Evolutionary conservation across 2,797 vertebrate genomes (phyloP), one percentile per base, ranked within the genome.

Genomic region (Heterohyrax brucei): DNA sequence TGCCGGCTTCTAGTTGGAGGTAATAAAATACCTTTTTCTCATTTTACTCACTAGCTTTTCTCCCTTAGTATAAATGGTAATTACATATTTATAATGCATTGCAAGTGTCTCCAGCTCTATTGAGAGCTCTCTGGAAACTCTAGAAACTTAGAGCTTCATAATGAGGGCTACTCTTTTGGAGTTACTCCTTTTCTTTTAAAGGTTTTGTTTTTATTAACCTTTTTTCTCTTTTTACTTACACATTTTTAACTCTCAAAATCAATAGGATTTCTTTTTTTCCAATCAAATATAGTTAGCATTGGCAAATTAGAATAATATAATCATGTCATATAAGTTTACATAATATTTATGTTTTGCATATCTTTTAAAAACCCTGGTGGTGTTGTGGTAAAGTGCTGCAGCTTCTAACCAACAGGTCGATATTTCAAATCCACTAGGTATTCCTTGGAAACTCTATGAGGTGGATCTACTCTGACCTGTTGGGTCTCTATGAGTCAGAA

Each of bases 21-120:
- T 95, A 87, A 97, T 96, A 97, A 97, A 98, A 98, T 97, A 95
- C 87, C 92, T 97, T 97, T 98, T 97, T 89, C 94, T 95, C 68
- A 62, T 97, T 98, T 97, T 90, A 96, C 96, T 96, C 95, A 81
- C 87, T 95, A 96, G 98, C 97, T 98, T 98, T 98, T 95, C 94
- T 96, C 97, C 70, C 91, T 75, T 98, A 89, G 98, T 98, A 98
- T 98, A 98, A 98, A 98, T 98, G 98, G 96, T 98, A 99, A 99
- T 98, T 98, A 97, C 96, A 97, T 97, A 98, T 98, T 98, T 97
- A 98, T 97, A 98, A 98, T 98, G 96, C 98, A 98, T 97, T 95
- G 95, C 98, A 98, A 97, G 96, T 97, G 97, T 98, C 97, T 85
- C 61, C 92, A 75, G 96, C 96, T 98, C 89, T 92, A 95, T 95